Percentiles rank a stretch among this genome's conserved stretches.
Conservation (phyloP, 2,797 vertebrate genomes). For the Sebastolobus altivelis region DNA sequence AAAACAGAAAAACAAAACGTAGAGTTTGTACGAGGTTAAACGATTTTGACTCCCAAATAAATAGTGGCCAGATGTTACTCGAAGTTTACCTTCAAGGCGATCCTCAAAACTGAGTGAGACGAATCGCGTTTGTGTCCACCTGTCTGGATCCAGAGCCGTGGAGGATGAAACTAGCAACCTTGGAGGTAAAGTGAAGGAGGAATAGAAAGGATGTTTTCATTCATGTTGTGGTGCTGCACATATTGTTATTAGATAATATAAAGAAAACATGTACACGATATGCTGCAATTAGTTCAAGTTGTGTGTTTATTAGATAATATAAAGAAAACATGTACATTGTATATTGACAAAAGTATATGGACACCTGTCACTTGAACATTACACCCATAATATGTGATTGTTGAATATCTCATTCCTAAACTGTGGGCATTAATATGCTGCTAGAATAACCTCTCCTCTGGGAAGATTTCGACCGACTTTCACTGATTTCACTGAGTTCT, state of each 20-base stretch:
- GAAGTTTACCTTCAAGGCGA: neutral
- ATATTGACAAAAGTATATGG: neutral
- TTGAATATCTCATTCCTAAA: neutral
- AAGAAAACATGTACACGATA: neutral
- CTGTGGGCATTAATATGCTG: neutral
- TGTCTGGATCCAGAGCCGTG: neutral
- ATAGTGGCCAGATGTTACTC: neutral
- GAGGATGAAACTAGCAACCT: neutral
- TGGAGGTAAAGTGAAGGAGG: neutral
- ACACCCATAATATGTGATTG: neutral
- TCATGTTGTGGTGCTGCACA: neutral
- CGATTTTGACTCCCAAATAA: neutral
- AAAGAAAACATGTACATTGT: neutral
- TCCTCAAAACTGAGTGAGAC: neutral
- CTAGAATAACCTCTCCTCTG: neutral
- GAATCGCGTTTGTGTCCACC: fast-evolving
- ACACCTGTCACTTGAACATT: neutral
- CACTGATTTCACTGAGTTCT: neutral
- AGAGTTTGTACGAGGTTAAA: neutral
- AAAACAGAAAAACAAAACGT: neutral
- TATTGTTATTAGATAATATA: neutral
- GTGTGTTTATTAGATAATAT: neutral
- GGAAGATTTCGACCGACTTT: neutral
- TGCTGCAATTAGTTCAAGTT: neutral
- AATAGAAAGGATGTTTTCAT: fast-evolving